Conservation (phyloP, 2,113 vertebrate genomes). For the Cyprinus carpio region DNA sequence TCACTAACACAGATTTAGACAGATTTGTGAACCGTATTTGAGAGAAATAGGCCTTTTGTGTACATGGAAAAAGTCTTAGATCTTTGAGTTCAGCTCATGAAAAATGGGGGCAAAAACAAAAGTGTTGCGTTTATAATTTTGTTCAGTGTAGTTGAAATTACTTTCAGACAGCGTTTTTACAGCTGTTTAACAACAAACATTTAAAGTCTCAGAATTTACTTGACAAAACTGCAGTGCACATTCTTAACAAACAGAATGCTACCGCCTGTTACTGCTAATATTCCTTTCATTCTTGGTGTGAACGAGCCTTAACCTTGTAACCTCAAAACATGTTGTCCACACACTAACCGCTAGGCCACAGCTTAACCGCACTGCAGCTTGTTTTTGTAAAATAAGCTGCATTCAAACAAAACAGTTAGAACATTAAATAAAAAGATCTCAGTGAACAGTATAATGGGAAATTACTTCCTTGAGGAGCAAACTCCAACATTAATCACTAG, state of each 20-base stretch:
- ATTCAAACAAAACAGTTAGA: neutral
- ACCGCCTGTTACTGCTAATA: neutral
- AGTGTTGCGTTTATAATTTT: too few species aligned
- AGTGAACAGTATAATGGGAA: neutral
- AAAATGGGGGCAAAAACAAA: too few species aligned
- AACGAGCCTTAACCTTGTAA: neutral
- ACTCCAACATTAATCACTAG: constrained; percentile 19
- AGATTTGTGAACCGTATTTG: too few species aligned
- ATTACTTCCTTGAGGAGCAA: constrained; percentile 4
- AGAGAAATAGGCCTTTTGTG: too few species aligned
- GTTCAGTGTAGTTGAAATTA: neutral
- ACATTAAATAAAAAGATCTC: constrained; percentile 23
- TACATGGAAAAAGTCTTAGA: too few species aligned
- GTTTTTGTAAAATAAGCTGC: neutral
- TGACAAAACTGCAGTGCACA: too few species aligned
- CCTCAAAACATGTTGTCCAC: neutral
- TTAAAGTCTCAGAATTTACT: neutral
- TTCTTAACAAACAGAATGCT: neutral
- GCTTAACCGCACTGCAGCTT: neutral
- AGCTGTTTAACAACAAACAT: neutral
- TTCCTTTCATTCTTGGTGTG: neutral
- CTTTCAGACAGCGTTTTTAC: neutral
- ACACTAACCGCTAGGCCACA: neutral
- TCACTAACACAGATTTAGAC: too few species aligned
- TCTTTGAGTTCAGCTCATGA: too few species aligned